Evolutionary conservation across 2,888 invertebrate species (phyloP).

Genomic region (Stramonita haemastoma): DNA sequence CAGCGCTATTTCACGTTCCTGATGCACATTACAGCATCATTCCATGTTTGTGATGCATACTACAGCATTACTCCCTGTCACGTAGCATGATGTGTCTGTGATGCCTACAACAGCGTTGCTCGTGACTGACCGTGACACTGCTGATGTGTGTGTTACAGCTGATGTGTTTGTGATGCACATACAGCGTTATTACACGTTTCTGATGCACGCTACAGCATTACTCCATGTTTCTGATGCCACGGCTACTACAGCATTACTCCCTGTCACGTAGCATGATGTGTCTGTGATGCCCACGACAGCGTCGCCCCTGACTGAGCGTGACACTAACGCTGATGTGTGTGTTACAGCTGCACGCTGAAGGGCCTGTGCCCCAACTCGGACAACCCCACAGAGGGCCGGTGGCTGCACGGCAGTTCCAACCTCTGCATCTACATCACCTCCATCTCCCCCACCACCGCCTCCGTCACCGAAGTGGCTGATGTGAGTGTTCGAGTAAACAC

Average conservation of each 20-base stretch:
- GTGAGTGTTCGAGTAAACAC: constrained; percentile 45
- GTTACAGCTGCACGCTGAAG: constrained; percentile 61
- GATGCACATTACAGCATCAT: no score
- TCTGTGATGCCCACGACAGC: no score
- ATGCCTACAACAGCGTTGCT: no score
- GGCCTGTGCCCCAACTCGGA: constrained; percentile 56
- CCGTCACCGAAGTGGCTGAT: constrained; percentile 61
- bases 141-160: constrained; percentile 52
- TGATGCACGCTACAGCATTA: no score
- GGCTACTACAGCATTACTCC: no score
- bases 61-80: no score
- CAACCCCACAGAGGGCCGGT: constrained; percentile 61
- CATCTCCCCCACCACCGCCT: constrained; percentile 67
- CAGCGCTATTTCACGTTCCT: no score
- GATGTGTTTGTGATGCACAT: constrained; percentile 34
- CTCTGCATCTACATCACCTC: constrained; percentile 68
- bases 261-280: no score
- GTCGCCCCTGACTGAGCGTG: not conserved
- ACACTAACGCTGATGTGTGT: not conserved
- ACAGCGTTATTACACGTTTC: no score
- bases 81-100: no score
- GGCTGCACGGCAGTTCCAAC: constrained; percentile 57
- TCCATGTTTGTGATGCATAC: no score
- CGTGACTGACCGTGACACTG: not conserved
- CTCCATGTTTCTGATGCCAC: no score